A percentile compares a stretch with the other conserved stretches of the same genome.
phyloP scores from a whole-genome alignment of 2,888 invertebrate species.

The Drosophila paranaensis region DNA sequence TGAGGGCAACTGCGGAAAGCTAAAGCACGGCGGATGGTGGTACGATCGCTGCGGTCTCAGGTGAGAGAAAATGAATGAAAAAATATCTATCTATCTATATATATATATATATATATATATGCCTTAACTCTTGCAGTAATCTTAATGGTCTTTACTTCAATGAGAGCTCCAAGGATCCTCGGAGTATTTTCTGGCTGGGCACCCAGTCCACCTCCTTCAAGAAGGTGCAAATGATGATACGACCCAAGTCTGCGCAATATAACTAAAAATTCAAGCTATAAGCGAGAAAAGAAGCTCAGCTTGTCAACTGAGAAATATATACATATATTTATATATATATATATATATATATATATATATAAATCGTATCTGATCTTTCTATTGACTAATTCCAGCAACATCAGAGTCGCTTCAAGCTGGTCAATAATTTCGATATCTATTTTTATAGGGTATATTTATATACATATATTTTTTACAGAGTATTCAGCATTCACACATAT shows the following conservation, averaged over 20 bases:
- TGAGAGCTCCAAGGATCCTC: not conserved
- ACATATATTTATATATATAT: no score
- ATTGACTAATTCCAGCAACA: no score
- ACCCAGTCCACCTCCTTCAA: not conserved
- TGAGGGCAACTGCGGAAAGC: not conserved
- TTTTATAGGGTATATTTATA: not conserved
- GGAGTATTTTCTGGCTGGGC: conserved; percentile 5
- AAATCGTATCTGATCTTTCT: no score
- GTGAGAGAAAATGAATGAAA: not conserved
- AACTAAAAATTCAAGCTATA: not conserved
- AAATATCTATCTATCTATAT: not conserved
- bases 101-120: not conserved
- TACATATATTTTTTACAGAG: not conserved
- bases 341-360: no score
- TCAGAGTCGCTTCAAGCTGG: no score
- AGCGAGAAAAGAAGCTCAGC: no score
- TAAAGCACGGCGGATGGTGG: conserved; percentile 14
- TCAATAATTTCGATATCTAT: no score
- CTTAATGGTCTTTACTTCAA: conserved; percentile 6
- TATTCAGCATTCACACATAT: not conserved
- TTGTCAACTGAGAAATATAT: no score
- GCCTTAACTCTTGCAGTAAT: not conserved
- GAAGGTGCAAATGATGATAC: conserved; percentile 7
- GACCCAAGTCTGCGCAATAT: not conserved
- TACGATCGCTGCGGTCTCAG: conserved; percentile 15